Evolutionary conservation across 2,797 vertebrate species (phyloP).

Genomic region (Rachycentron canadum): DNA sequence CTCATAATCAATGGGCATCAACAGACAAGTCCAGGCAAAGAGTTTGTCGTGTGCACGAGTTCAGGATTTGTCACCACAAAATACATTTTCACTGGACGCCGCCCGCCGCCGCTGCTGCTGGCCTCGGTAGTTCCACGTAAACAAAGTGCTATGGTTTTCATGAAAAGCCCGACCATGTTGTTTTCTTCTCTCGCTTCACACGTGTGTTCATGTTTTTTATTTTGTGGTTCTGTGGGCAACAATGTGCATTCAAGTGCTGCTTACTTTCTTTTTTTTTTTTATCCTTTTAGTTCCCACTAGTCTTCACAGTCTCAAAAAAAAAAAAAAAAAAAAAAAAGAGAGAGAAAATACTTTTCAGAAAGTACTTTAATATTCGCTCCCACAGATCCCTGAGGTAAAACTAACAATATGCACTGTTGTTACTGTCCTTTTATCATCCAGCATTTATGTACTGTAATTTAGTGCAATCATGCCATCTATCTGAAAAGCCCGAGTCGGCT

Average conservation of each 20-base stretch:
- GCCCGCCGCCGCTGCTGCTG: constrained; percentile 24
- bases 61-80: neutral
- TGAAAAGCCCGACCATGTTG: neutral
- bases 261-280: constrained; percentile 60
- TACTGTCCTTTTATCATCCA: constrained; percentile 61
- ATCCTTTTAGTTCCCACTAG: neutral
- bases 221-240: constrained; percentile 86
- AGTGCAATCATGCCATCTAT: constrained; percentile 86
- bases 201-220: neutral
- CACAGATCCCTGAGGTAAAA: constrained; percentile 26
- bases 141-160: neutral
- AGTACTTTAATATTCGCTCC: constrained; percentile 38
- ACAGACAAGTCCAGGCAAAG: too few species aligned
- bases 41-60: neutral
- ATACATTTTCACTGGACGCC: neutral
- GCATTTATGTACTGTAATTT: constrained; percentile 84
- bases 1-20: too few species aligned
- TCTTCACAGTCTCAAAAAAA: constrained; percentile 39
- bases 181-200: neutral
- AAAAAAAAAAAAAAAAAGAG: constrained; percentile 8
- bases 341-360: constrained; percentile 46
- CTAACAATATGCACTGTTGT: constrained; percentile 68
- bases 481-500: constrained; percentile 83
- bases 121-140: neutral
- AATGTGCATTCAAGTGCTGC: constrained; percentile 80